Conservation (phyloP, 2,888 invertebrate genomes). For the Teinopalpus imperialis region DNA sequence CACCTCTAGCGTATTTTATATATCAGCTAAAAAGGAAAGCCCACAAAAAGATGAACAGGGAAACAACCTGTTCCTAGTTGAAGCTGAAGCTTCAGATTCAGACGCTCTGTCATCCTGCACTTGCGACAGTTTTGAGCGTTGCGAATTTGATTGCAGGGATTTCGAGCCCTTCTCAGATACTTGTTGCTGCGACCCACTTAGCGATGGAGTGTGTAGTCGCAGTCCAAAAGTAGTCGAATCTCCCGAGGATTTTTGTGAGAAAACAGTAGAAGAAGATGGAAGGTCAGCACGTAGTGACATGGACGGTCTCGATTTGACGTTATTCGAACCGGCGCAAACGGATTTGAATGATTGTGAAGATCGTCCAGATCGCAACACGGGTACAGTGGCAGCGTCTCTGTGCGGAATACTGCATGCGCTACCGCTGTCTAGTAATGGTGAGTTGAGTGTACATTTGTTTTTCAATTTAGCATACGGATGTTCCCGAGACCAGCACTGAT, state of each 20-base stretch:
- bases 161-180: constrained; percentile 84
- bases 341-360: constrained; percentile 51
- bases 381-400: constrained; percentile 50
- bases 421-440: constrained; percentile 60
- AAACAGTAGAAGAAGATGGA: constrained; percentile 64
- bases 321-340: constrained; percentile 83
- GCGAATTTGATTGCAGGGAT: constrained; percentile 80
- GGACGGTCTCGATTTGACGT: constrained; percentile 85
- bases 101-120: constrained; percentile 80
- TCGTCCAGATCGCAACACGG: constrained; percentile 40
- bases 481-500: constrained; percentile 48
- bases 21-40: constrained; percentile 58
- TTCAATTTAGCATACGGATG: constrained; percentile 41
- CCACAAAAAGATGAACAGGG: constrained; percentile 48
- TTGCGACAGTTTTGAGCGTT: constrained; percentile 79
- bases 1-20: constrained; percentile 68
- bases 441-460: constrained; percentile 52
- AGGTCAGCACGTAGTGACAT: constrained; percentile 81
- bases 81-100: constrained; percentile 71
- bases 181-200: constrained; percentile 80
- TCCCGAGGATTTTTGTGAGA: constrained; percentile 69
- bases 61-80: constrained; percentile 60
- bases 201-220: constrained; percentile 74
- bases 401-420: constrained; percentile 69
- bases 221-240: constrained; percentile 77